Evolutionary conservation across 1,140 invertebrate genomes (phyloP).

Genomic region (Spodoptera litura): DNA sequence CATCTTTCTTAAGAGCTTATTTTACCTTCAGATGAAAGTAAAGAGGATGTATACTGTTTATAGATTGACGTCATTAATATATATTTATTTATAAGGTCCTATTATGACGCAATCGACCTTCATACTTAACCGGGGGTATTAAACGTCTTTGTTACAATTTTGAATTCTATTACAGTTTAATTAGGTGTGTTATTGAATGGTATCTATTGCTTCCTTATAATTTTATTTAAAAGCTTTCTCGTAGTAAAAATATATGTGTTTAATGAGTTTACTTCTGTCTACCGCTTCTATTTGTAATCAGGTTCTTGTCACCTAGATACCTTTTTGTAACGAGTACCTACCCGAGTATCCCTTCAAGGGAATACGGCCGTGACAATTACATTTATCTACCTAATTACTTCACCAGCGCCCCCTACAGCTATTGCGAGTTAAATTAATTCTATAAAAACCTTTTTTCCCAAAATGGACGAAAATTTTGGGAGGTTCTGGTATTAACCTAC

Average conservation of each 20-base stretch:
- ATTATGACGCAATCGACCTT: no score
- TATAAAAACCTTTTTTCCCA: conserved; percentile 14
- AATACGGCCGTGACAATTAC: conserved; percentile 17
- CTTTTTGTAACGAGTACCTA: no score
- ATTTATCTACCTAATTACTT: conserved; percentile 28
- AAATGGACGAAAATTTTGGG: conserved; percentile 12
- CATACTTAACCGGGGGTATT: no score
- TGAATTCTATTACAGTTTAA: no score
- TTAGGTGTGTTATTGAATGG: no score
- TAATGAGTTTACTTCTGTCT: not conserved
- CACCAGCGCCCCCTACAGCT: not conserved
- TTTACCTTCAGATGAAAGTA: no score
- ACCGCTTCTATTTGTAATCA: not conserved
- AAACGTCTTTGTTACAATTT: no score
- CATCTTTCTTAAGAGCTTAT: no score
- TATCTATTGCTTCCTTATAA: not conserved
- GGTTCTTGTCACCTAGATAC: no score
- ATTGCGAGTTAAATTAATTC: conserved; percentile 26
- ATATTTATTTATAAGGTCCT: no score
- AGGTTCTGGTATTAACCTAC: conserved; percentile 5
- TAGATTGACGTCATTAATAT: no score
- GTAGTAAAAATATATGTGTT: not conserved
- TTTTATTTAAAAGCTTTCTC: not conserved
- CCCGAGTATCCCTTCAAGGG: not conserved
- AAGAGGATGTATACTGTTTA: no score